Evolutionary conservation across 53 echinoderm and acorn worm genomes (phyloP).

Genomic region (Holothuria leucospilota): DNA sequence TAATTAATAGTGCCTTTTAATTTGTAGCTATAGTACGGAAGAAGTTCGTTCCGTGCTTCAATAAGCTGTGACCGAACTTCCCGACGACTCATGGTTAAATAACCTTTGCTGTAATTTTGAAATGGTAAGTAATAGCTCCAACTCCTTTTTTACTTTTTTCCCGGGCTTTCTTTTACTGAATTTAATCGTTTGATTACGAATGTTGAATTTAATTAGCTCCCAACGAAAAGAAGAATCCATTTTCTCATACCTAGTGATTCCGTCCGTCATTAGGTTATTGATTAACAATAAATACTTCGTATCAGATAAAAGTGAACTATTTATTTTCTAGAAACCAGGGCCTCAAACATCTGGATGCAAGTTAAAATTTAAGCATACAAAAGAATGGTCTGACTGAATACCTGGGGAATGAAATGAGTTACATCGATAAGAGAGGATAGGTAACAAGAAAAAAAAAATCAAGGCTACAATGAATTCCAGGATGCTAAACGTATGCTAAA

Average conservation of each 20-base stretch:
- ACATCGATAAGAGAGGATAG: background rate
- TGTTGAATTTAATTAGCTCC: slow-evolving; percentile 37
- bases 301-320: too few species aligned
- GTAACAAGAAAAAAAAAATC: slow-evolving; percentile 28
- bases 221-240: background rate
- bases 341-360: too few species aligned
- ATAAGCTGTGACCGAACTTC: background rate
- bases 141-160: background rate
- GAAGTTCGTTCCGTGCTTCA: background rate
- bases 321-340: too few species aligned
- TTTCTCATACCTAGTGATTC: background rate
- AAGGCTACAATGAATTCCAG: slow-evolving; percentile 8
- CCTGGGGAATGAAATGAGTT: background rate
- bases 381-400: background rate
- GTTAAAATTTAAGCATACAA: too few species aligned
- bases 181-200: too few species aligned
- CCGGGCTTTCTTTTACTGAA: slow-evolving; percentile 11
- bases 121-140: background rate
- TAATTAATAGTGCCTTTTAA: slow-evolving; percentile 34
- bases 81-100: background rate
- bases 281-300: too few species aligned
- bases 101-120: background rate
- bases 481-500: too few species aligned
- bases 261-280: background rate
- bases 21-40: too few species aligned